Evolutionary conservation across 1,140 invertebrate genomes (phyloP).

Genomic region (Arctopsyche grandis): DNA sequence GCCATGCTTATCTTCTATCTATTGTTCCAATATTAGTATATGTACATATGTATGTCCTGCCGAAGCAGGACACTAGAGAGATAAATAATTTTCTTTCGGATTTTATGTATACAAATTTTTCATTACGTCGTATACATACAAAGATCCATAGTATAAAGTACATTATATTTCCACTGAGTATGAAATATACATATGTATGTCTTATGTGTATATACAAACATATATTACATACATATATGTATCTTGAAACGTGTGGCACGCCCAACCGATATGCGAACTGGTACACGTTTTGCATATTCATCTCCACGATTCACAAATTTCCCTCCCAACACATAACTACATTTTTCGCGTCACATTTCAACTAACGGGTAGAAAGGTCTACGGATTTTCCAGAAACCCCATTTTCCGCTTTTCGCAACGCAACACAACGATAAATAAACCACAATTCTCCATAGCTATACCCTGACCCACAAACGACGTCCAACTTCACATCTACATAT

Average conservation of each 20-base stretch:
- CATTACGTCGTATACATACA: no score
- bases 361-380: conserved; percentile 1
- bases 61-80: no score
- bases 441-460: background rate
- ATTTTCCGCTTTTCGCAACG: conserved; percentile 20
- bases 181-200: background rate
- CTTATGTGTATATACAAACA: no score
- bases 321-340: background rate
- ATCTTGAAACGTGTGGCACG: background rate
- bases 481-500: background rate
- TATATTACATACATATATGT: background rate
- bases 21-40: conserved; percentile 89
- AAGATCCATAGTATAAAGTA: no score
- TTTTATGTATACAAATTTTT: no score
- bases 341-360: conserved; percentile 29
- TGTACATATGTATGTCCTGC: no score
- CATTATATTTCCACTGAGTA: background rate
- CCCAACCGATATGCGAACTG: background rate
- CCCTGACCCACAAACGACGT: background rate
- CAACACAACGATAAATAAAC: conserved; percentile 24
- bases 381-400: conserved; percentile 19
- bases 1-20: conserved; percentile 95
- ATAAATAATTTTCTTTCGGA: no score
- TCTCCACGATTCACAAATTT: conserved; percentile 22
- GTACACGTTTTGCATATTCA: conserved; percentile 22